phyloP scores from a whole-genome alignment of 2,113 vertebrate genomes.

The Stercorarius parasiticus region DNA sequence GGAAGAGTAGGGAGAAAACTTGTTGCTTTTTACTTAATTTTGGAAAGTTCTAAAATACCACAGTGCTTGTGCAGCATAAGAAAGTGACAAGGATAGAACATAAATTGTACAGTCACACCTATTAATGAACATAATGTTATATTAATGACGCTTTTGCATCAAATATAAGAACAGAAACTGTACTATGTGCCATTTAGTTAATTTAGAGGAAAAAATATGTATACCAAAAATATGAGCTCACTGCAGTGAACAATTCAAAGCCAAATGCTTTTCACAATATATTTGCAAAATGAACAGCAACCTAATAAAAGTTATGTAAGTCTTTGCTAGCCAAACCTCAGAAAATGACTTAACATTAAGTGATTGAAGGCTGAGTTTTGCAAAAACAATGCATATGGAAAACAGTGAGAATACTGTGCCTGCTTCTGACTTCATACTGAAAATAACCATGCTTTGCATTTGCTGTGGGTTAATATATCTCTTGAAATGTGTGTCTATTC shows the following conservation, averaged over 20 bases:
- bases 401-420: not conserved
- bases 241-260: not conserved
- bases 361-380: not conserved
- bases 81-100: not conserved
- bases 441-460: conserved; percentile 1
- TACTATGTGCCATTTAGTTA: not conserved
- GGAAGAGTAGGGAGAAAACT: not conserved
- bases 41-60: not conserved
- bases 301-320: not conserved
- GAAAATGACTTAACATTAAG: not conserved
- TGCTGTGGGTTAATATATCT: not conserved
- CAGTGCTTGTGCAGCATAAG: not conserved
- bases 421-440: not conserved
- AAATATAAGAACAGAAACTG: not conserved
- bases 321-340: not conserved
- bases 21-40: not conserved
- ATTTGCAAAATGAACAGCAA: conserved; percentile 17
- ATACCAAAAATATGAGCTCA: not conserved
- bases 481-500: conserved; percentile 11
- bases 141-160: not conserved
- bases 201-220: not conserved
- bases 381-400: not conserved
- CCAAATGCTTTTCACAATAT: not conserved
- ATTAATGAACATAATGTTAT: not conserved
- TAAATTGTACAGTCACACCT: not conserved